These are phyloP conservation scores for Leptopilina syphax DNA, from an alignment of 2,888 invertebrate genomes.

Conservation along the genomic window DNA sequence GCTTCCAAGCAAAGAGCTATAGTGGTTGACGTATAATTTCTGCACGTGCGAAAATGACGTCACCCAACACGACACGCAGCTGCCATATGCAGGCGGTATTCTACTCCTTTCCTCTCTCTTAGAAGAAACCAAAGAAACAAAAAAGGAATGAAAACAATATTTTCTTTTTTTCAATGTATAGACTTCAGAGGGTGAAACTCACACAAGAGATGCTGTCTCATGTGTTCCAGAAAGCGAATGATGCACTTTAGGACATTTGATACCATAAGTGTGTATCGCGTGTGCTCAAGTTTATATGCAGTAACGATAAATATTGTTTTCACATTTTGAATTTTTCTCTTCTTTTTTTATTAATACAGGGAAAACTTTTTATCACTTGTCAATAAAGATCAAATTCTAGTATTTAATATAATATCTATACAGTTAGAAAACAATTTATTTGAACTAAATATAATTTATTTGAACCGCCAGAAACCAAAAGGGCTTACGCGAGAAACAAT, in stretches of 20 bases:
- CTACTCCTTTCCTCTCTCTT: slow-evolving; percentile 17
- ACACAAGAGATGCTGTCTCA: slow-evolving; percentile 68
- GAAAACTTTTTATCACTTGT: no score
- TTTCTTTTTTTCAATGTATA: not conserved
- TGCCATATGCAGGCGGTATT: slow-evolving; percentile 39
- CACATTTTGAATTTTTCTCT: not conserved
- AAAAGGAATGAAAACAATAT: not conserved
- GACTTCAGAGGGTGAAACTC: slow-evolving; percentile 51
- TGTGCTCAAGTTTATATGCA: slow-evolving; percentile 57
- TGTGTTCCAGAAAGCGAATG: slow-evolving; percentile 66
- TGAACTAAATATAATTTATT: no score
- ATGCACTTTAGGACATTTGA: slow-evolving; percentile 68
- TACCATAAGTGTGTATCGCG: slow-evolving; percentile 71
- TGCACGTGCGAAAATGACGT: slow-evolving; percentile 38
- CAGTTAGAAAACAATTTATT: no score
- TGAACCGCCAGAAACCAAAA: no score
- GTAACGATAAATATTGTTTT: not conserved
- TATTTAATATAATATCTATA: no score
- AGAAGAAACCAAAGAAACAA: slow-evolving; percentile 22
- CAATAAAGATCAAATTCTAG: no score
- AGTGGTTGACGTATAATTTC: slow-evolving; percentile 38
- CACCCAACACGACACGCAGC: slow-evolving; percentile 31
- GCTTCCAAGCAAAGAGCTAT: slow-evolving; percentile 5
- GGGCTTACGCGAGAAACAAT: no score
- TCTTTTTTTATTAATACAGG: no score